Conservation (phyloP, 2,888 invertebrate genomes). For the Keiferia lycopersicella region DNA sequence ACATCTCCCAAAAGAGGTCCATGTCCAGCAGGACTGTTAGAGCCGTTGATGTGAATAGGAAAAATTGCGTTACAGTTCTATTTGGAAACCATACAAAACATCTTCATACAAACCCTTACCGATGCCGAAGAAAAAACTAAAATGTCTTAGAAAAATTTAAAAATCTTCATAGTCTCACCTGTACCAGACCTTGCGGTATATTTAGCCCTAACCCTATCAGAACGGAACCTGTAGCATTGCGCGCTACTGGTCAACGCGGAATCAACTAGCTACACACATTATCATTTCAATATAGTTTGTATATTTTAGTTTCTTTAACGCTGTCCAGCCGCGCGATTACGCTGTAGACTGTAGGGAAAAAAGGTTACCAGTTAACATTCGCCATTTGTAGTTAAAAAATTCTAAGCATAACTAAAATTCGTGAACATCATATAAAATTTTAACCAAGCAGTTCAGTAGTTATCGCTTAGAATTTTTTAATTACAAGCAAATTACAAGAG, state of each 20-base stretch:
- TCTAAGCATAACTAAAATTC: slow-evolving; percentile 61
- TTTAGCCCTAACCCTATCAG: slow-evolving; percentile 77
- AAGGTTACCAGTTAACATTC: slow-evolving; percentile 75
- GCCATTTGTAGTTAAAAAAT: slow-evolving; percentile 68
- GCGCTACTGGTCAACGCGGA: slow-evolving; percentile 81
- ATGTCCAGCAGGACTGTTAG: too few species aligned
- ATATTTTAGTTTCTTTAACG: slow-evolving; percentile 65
- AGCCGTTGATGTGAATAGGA: not conserved
- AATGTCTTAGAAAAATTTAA: slow-evolving; percentile 69
- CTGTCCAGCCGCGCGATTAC: slow-evolving; percentile 75
- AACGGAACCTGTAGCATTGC: slow-evolving; percentile 82
- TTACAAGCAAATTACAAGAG: slow-evolving; percentile 63
- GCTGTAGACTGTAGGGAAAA: slow-evolving; percentile 82
- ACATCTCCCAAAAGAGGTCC: too few species aligned
- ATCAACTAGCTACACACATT: slow-evolving; percentile 77
- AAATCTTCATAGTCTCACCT: slow-evolving; percentile 79
- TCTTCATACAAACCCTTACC: slow-evolving; percentile 18
- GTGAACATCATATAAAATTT: not conserved
- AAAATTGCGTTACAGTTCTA: not conserved
- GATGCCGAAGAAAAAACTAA: slow-evolving; percentile 56
- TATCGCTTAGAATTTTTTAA: slow-evolving; percentile 73
- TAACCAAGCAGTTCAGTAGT: slow-evolving; percentile 25
- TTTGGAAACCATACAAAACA: slow-evolving; percentile 21
- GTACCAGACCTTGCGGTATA: slow-evolving; percentile 73
- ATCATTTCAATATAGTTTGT: slow-evolving; percentile 70